Evolutionary conservation across 2,113 vertebrate genomes (phyloP), one percentile per base, ranked within the genome.

Genomic region (Nematolebias whitei): DNA sequence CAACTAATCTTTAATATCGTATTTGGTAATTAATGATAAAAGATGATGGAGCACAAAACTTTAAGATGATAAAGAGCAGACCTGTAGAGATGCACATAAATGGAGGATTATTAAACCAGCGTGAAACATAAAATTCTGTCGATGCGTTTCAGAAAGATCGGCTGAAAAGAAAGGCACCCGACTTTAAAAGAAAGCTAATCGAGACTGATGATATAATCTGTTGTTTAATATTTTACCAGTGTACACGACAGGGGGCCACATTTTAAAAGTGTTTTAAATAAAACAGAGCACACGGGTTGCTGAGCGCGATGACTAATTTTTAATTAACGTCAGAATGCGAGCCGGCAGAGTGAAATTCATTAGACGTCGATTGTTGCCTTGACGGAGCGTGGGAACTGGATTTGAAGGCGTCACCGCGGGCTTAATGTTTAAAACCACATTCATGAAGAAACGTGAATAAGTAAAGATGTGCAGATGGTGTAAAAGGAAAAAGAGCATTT

Each of bases 351-450:
- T 66, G 70, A 71, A 74, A 73, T 75, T 59, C 60, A 83, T 80
- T 52, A 79, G 75, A 54, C 71, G 71, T 56, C 23, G 73, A 86
- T 74, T 84, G 84, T 81, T 84, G 76, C 59, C 49, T 66, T 50
- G 52, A 78, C 71, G 63, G 47, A 48, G 63, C 32, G 61, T 44
- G 49, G 57, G 53, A 23, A 68, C 67, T 60, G 52, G 62, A 78
- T 64, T 38, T 24, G 56, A 78, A 26, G 77, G 7, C 2, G 40
- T 66, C 55, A 59, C 60, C 18, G 49, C 52, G 48, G 63, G 59
- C 35, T 62, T 67, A n/a, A 64, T 24, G 48, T 70, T 56, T 70
- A 74, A 38, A 77, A 72, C 63, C 54, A 39, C 60, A 26, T 67
- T 47, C 38, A 45, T 32, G 19, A 63, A 62, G 52, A 51, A 47